These are phyloP conservation scores for Cacatua alba DNA, from an alignment of 2,113 vertebrate genomes.

Conservation along the genomic window DNA sequence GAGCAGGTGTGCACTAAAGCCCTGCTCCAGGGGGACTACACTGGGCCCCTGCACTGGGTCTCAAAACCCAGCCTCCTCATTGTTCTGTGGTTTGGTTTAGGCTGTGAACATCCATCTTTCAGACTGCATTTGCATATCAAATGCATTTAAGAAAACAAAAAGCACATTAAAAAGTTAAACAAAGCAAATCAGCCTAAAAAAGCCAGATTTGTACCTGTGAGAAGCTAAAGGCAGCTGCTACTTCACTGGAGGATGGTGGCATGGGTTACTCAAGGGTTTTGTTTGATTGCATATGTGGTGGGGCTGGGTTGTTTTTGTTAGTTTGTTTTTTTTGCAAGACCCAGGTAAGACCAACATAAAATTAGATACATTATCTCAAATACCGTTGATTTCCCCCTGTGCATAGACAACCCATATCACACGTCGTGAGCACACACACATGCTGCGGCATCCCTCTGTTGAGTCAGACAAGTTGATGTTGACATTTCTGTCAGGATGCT, in stretches of 20 bases:
- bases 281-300: neutral
- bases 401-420: neutral
- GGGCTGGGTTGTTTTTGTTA: neutral
- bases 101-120: neutral
- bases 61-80: neutral
- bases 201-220: neutral
- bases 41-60: fast-evolving
- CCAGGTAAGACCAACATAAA: neutral
- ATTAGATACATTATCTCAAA: neutral
- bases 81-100: neutral
- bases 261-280: neutral
- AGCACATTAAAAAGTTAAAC: neutral
- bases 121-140: neutral
- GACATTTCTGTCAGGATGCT: neutral
- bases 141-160: neutral
- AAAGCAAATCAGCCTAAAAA: neutral
- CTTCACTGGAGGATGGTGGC: neutral
- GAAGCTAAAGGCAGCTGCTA: neutral
- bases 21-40: neutral
- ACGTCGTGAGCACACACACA: fast-evolving
- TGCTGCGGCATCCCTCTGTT: neutral
- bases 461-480: neutral
- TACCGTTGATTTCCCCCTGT: fast-evolving
- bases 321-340: neutral
- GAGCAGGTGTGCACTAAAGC: neutral